Evolutionary conservation across 2,113 vertebrate genomes (phyloP).

Genomic region (Tauraco erythrolophus): DNA sequence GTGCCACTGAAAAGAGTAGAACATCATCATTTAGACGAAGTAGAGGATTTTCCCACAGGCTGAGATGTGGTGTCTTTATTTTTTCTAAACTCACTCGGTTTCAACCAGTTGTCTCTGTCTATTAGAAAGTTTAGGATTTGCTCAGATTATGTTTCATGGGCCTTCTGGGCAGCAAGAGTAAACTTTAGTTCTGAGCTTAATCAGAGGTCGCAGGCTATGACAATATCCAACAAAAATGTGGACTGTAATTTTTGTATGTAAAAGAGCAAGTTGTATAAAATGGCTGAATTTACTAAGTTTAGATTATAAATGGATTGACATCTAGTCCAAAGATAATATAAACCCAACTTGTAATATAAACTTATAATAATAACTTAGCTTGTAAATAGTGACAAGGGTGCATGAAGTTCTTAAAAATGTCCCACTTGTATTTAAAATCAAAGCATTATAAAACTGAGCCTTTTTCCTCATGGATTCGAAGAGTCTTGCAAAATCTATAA

Average conservation of each 20-base stretch:
- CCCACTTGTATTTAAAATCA: constrained; percentile 32
- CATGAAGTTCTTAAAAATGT: constrained; percentile 54
- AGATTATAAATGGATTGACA: constrained; percentile 18
- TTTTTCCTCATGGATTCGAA: not conserved
- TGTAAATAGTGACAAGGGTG: constrained; percentile 62
- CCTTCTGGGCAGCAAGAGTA: constrained; percentile 1
- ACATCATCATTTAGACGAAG: not conserved
- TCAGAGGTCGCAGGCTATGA: not conserved
- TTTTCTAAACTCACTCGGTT: not conserved
- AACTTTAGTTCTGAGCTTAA: not conserved
- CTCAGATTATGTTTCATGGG: not conserved
- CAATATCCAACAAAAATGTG: constrained; percentile 5
- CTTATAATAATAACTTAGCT: not conserved
- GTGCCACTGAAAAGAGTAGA: constrained; percentile 1
- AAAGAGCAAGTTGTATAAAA: constrained; percentile 26
- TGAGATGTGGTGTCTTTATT: not conserved
- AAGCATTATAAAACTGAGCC: not conserved
- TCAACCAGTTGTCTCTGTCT: not conserved
- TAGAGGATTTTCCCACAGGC: not conserved
- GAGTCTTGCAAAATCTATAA: not conserved
- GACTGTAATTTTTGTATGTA: constrained; percentile 30
- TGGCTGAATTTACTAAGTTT: constrained; percentile 1
- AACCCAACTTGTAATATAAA: constrained; percentile 59
- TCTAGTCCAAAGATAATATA: constrained; percentile 35
- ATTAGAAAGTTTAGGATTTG: not conserved